Conservation (phyloP, 2,113 vertebrate genomes). For the Chamaea fasciata region DNA sequence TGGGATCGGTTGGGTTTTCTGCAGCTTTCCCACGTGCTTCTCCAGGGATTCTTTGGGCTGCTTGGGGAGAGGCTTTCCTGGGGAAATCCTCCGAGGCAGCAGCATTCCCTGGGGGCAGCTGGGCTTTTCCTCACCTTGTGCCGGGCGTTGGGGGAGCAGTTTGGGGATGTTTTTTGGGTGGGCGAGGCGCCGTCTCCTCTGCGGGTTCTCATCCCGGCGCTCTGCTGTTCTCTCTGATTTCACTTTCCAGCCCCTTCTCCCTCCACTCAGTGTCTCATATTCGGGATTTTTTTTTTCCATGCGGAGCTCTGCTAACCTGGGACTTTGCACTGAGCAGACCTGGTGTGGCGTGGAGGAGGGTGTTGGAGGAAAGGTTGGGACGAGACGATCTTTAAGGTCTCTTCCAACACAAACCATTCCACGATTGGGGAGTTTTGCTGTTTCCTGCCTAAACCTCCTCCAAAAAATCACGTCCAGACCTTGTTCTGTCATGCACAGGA, state of each 20-base stretch:
- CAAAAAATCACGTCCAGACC: accelerated
- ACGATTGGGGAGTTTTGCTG: neutral
- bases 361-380: neutral
- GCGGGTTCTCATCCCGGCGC: accelerated
- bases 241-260: neutral
- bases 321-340: neutral
- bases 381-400: neutral
- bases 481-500: neutral
- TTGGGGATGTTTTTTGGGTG: neutral
- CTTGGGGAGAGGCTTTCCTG: neutral
- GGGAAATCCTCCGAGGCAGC: neutral
- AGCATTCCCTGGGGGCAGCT: neutral
- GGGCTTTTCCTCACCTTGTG: neutral
- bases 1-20: neutral
- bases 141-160: accelerated
- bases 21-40: accelerated
- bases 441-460: neutral
- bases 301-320: neutral
- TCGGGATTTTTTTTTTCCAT: neutral
- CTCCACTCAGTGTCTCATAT: accelerated
- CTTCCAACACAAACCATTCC: neutral
- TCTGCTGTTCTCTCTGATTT: neutral
- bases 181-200: too few species aligned
- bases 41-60: accelerated
- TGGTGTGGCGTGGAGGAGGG: neutral